A percentile compares a stretch with the other conserved stretches of the same genome.
Conservation (phyloP, 1,140 invertebrate species). For the Drosophila sturtevanti region DNA sequence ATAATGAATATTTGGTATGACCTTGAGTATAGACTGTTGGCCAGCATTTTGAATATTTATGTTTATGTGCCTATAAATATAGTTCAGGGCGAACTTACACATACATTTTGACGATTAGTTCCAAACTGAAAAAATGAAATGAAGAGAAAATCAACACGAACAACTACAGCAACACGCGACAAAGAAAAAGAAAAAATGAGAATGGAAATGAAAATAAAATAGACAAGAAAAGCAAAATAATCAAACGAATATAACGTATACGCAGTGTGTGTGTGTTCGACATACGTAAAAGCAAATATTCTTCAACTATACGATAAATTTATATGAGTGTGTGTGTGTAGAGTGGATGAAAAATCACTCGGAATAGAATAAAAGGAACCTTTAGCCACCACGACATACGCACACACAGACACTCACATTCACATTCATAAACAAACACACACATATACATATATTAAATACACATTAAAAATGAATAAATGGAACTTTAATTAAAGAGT, state of each 20-base stretch:
- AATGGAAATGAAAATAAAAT: conserved; percentile 20
- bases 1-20: conserved; percentile 44
- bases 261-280: conserved; percentile 18
- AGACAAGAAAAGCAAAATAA: conserved; percentile 12
- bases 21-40: conserved; percentile 58
- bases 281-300: conserved; percentile 17
- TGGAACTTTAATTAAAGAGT: neutral
- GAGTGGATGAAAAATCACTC: neutral
- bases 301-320: neutral
- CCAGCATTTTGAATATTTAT: conserved; percentile 67
- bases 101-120: conserved; percentile 63
- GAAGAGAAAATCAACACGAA: conserved; percentile 45
- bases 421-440: neutral
- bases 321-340: neutral
- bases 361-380: neutral
- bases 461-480: neutral
- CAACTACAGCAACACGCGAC: conserved; percentile 50
- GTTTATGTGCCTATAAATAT: conserved; percentile 61
- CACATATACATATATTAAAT: neutral
- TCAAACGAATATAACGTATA: conserved; percentile 30
- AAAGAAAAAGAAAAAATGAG: conserved; percentile 35
- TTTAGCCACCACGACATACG: no score
- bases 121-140: conserved; percentile 60
- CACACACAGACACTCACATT: no score
- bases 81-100: conserved; percentile 64